These are phyloP conservation scores for Noturus placidus DNA, from an alignment of 2,113 vertebrate genomes.

Conservation along the genomic window DNA sequence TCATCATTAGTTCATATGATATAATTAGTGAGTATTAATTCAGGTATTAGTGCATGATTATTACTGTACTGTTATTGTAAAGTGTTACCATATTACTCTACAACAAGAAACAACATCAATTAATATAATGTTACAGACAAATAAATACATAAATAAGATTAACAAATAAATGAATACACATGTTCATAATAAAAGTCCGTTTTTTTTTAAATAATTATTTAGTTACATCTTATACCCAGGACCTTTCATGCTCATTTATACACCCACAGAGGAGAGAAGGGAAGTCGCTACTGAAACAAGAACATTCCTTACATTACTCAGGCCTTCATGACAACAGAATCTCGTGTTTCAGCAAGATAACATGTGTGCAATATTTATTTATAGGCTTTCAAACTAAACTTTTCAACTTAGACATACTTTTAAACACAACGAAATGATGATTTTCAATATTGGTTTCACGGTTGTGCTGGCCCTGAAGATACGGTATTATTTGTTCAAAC, in stretches of 20 bases:
- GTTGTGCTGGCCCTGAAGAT: not conserved
- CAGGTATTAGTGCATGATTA: too few species aligned
- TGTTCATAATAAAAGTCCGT: conserved; percentile 10
- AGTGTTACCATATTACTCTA: not conserved
- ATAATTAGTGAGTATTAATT: too few species aligned
- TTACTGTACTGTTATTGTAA: too few species aligned
- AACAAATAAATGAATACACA: not conserved
- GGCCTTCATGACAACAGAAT: conserved; percentile 50
- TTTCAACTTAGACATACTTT: not conserved
- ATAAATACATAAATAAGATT: not conserved
- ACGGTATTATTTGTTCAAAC: not conserved
- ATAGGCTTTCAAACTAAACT: not conserved
- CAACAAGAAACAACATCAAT: not conserved
- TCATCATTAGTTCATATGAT: too few species aligned
- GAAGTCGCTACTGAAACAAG: conserved; percentile 59
- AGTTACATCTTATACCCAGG: conserved; percentile 50
- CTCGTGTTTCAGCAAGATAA: conserved; percentile 49
- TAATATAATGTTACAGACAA: not conserved
- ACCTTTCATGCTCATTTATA: conserved; percentile 57
- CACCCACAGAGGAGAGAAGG: conserved; percentile 55
- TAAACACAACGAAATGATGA: not conserved
- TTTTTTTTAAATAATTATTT: conserved; percentile 34
- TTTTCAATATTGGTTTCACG: not conserved
- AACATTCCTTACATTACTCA: conserved; percentile 60
- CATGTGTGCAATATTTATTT: conserved; percentile 7